Conservation (phyloP, 2,113 vertebrate species). For the Festucalex cinctus region DNA sequence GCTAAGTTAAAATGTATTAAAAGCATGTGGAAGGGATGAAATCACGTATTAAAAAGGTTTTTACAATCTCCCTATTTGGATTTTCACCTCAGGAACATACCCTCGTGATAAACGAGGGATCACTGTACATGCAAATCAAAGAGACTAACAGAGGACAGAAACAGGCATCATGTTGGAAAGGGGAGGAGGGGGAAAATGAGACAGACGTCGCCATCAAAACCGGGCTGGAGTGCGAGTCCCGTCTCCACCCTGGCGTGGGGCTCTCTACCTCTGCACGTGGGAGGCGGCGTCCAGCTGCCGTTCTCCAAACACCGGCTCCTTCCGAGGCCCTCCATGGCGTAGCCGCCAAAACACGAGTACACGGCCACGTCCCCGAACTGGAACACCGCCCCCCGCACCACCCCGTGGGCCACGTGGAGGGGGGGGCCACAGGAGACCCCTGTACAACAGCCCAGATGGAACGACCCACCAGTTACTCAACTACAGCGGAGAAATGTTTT, state of each 20-base stretch:
- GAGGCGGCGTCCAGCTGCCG: constrained; percentile 88
- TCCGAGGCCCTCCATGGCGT: constrained; percentile 85
- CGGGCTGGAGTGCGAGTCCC: not conserved
- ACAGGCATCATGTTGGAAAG: no score
- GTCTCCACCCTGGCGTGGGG: not conserved
- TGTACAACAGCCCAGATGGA: constrained; percentile 73
- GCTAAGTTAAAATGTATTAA: no score
- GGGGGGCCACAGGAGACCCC: constrained; percentile 92
- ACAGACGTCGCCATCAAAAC: not conserved
- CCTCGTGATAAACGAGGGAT: no score
- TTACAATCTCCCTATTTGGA: no score
- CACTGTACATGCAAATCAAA: no score
- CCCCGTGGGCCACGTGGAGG: constrained; percentile 81
- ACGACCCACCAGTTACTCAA: constrained; percentile 62
- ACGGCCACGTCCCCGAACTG: constrained; percentile 89
- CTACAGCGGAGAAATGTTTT: not conserved
- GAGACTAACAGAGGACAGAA: no score
- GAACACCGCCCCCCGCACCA: constrained; percentile 84
- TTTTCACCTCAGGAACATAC: no score
- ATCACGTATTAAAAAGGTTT: no score
- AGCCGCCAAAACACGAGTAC: constrained; percentile 93
- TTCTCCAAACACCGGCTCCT: constrained; percentile 90
- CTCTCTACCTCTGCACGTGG: constrained; percentile 87
- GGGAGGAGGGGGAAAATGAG: no score
- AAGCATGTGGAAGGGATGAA: no score